Base-by-base conservation (phyloP, 2,888 invertebrate species). In the Opisthograptis luteolata region DNA sequence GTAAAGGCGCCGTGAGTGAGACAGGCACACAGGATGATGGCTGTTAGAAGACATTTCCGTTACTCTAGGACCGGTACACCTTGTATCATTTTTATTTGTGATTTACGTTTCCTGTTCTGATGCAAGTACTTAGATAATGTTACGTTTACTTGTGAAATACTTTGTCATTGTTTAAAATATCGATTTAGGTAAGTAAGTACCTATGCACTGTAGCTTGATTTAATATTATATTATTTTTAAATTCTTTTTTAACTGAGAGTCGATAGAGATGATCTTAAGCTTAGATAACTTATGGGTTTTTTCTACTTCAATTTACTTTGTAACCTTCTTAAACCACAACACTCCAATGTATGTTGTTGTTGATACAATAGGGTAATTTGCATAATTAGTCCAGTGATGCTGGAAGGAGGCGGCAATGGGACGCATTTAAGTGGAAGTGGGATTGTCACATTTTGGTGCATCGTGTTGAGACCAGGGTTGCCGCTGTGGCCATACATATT, bases 41-140 rank as follows among this genome's bases (percentile, higher is more conserved):
- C 84, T 80, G 87, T 87, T 86, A 83, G n/a, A n/a, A 79, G 81
- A 79, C 79, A 83, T 86, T 87, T 87, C 87, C 87, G 87, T 77
- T 81, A 73, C 73, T 76, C 66, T 60, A 68, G 76, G 72, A 71
- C 70, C 72, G 31, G 36, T 34, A 17, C 3, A 42, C 43, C 36
- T 25, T 19, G 19, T 25, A 24, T 13, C 15, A 34, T 24, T 27
- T 30, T 43, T 43, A 37, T 49, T 43, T 39, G 10, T 39, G 2
- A 28, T 15, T 9, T 20, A 2, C 9, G 43, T 32, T 37, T 42
- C 42, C 25, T 48, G 25, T 36, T 20, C 9, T 30, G 28, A 25
- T 25, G 25, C 5, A 25, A n/a, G n/a, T n/a, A n/a, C n/a, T n/a
- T n/a, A n/a, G n/a, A n/a, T n/a, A n/a, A n/a, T n/a, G n/a, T n/a